Evolutionary conservation across 2,888 invertebrate species (phyloP).

Genomic region (Chironomus tentans): DNA sequence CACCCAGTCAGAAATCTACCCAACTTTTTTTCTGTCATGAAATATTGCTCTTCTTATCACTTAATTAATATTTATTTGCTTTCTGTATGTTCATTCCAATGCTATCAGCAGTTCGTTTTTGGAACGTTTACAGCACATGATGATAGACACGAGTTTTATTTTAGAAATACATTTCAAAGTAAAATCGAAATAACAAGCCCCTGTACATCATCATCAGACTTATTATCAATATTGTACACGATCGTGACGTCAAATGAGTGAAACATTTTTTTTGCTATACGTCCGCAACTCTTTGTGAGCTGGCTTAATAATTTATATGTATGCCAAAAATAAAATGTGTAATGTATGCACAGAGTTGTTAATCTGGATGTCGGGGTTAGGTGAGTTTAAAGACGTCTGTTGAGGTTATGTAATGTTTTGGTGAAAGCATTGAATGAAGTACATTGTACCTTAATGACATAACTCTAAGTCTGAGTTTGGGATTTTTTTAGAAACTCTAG

Average conservation of each 20-base stretch:
- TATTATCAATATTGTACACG: neutral
- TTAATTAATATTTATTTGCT: constrained; percentile 7
- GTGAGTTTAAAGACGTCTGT: no score
- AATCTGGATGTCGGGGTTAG: no score
- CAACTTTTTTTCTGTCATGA: neutral
- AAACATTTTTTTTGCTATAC: neutral
- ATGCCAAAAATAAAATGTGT: no score
- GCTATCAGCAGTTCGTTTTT: neutral
- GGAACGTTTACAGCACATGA: constrained; percentile 16
- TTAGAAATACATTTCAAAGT: neutral
- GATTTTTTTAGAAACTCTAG: no score
- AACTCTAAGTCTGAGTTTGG: no score
- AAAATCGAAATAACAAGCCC: neutral
- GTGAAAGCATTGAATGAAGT: no score
- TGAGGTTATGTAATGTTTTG: no score
- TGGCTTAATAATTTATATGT: no score
- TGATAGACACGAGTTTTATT: constrained; percentile 16
- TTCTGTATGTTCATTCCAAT: neutral
- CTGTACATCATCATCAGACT: neutral
- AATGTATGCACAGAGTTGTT: no score
- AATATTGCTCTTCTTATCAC: constrained; percentile 7
- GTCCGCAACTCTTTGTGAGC: no score
- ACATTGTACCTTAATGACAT: no score
- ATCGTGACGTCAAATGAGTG: neutral
- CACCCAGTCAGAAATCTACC: no score